Evolutionary conservation across 2,888 invertebrate species (phyloP), one percentile per base, ranked within the genome.

Genomic region (Hedya salicella): DNA sequence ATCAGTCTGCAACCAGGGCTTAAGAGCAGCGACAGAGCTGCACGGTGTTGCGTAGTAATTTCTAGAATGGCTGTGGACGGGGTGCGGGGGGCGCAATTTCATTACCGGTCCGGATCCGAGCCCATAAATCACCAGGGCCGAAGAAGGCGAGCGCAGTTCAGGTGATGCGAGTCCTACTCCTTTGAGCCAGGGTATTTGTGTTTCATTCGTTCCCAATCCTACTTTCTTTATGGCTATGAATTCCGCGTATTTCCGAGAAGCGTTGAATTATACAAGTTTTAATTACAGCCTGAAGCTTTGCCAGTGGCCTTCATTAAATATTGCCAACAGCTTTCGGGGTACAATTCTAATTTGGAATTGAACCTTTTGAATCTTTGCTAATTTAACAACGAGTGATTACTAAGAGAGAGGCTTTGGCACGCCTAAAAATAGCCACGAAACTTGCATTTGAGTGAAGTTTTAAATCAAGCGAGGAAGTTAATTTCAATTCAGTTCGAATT

Each of bases 61-160:
- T 91, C 91, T 89, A 88, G 91, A 91, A 91, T 90, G 89, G 91
- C 83, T 89, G 68, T 74, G 73, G 73, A 74, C 76, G 78, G 81
- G 81, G 83, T 80, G 79, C 84, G 83, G 89, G 91, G 93, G 92
- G 90, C 91, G 91, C 93, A 91, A 91, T 91, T 89, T 92, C 91
- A 89, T 90, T 92, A 91, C 91, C 92, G 88, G 92, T 88, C 91
- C 92, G 92, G 92, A 93, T 93, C 89, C 89, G 85, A 82, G 88
- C 80, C 85, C 89, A 91, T 93, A 93, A 93, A 93, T 93, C 93
- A 93, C 92, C 89, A 87, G 85, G 87, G 84, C 93, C 93, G 92
- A 93, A 92, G 90, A 89, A 91, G 91, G 88, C 86, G 84, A 86
- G 91, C 91, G 89, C 90, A 89, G 93, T 93, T 94, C 91, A 89